These are phyloP conservation scores for Odobenus rosmarus DNA, from an alignment of 2,113 vertebrate species.

Conservation along the genomic window DNA sequence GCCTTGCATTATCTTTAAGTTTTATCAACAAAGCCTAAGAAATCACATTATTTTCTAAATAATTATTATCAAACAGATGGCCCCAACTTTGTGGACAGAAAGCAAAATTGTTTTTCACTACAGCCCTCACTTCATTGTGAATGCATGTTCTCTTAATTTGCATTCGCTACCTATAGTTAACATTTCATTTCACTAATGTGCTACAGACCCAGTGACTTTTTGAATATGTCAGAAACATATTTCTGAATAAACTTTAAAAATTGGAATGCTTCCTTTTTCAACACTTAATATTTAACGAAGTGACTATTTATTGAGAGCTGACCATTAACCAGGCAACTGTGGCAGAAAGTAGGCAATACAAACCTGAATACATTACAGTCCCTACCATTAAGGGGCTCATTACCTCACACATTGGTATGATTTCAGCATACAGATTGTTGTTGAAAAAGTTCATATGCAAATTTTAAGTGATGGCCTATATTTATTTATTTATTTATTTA, in stretches of 20 bases:
- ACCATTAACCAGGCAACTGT: not conserved
- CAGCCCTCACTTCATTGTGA: not conserved
- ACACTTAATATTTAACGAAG: not conserved
- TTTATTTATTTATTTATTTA: no score
- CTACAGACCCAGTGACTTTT: not conserved
- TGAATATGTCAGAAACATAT: not conserved
- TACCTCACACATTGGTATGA: not conserved
- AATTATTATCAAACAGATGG: not conserved
- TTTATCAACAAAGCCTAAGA: not conserved
- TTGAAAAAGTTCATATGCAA: not conserved
- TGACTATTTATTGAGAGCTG: not conserved
- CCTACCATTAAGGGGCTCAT: not conserved
- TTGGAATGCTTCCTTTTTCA: not conserved
- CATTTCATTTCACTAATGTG: not conserved
- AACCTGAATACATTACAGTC: not conserved
- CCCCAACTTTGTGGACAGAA: not conserved
- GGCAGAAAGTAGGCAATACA: not conserved
- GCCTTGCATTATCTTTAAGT: not conserved
- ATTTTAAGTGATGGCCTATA: not conserved
- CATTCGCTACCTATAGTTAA: not conserved
- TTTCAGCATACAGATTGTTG: not conserved
- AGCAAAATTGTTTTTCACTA: not conserved
- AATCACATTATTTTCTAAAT: not conserved
- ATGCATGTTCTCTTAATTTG: not conserved
- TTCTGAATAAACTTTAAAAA: slow-evolving; percentile 25